Evolutionary conservation across 2,797 vertebrate species (phyloP), one percentile per base, ranked within the genome.

Genomic region (Dendrocincla tyrannina): DNA sequence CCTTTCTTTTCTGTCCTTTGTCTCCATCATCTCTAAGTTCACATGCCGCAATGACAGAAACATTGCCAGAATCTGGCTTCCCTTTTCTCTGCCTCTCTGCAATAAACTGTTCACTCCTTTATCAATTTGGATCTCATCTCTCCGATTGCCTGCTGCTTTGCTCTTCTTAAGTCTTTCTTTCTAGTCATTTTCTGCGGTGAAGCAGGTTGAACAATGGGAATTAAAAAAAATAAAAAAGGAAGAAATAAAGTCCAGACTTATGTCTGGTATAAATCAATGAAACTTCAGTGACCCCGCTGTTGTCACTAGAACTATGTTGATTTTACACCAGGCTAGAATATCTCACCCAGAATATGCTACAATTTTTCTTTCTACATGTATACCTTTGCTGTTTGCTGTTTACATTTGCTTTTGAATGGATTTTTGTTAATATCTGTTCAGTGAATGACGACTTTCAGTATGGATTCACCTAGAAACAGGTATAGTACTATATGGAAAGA

Each of bases 371-470:
- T 81, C 13, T 52, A 11, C 25, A 33, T 33, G 50, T 35, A 79
- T 87, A 66, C 0, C 2, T 46, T 69, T 85, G 13, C 5, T 74
- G 3, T 60, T 96, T 80, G 6, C 5, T 89, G 58, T 80, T 72
- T 68, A 27, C 0, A 2, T 37, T 12, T 3, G 6, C 11, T 82
- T 30, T 49, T 0, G 6, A 53, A 42, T 33, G 3, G 4, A 16
- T 17, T 72, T 90, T 89, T 77, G 5, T 50, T 80, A 20, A 5
- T 50, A 47, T 25, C 23, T 80, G 3, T 62, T 81, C n/a, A 64
- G 7, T 64, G 28, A 59, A 62, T 2, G 1, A 23, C 32, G 27
- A 60, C 24, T 85, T 88, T 67, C 32, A 15, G 17, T 32, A 49
- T 30, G 10, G 50, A 70, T 74, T 93, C n/a, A 66, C 25, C 35